Evolutionary conservation across 2,888 invertebrate species (phyloP).

Genomic region (Agrenia bidenticulata): DNA sequence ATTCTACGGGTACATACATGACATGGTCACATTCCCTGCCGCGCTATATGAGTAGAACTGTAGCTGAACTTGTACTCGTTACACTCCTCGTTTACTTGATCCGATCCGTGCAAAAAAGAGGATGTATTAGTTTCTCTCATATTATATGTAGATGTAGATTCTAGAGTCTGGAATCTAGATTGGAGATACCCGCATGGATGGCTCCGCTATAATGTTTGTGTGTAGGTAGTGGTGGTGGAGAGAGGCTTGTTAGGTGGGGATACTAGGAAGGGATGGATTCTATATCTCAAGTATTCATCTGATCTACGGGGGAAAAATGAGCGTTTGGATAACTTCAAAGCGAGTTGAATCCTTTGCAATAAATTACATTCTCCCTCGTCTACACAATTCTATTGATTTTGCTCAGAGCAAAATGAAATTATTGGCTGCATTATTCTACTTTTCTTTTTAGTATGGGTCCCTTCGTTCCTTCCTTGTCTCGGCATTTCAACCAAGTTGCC

Average conservation of each 20-base stretch:
- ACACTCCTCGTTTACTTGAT: background rate
- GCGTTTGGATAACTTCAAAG: slow-evolving; percentile 52
- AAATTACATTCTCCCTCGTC: slow-evolving; percentile 51
- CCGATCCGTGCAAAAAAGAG: background rate
- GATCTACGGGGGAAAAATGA: slow-evolving; percentile 47
- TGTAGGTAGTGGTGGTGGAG: too few relatives aligned
- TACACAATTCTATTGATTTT: slow-evolving; percentile 46
- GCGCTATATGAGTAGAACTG: background rate
- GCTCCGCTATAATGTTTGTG: too few relatives aligned
- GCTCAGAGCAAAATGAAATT: slow-evolving; percentile 52
- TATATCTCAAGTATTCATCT: slow-evolving; percentile 10
- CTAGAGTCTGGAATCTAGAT: too few relatives aligned
- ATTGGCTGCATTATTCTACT: slow-evolving; percentile 32
- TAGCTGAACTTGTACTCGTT: background rate
- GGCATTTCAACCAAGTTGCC: too few relatives aligned
- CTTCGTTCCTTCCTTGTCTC: too few relatives aligned
- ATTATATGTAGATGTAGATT: too few relatives aligned
- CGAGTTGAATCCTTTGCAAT: slow-evolving; percentile 51
- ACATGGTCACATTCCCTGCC: slow-evolving; percentile 3
- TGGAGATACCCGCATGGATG: too few relatives aligned
- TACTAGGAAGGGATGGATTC: background rate
- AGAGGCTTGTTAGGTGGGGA: too few relatives aligned
- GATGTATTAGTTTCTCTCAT: too few relatives aligned
- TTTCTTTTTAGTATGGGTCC: background rate
- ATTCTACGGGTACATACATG: background rate